These are phyloP conservation scores for Caenorhabditis sp. DNA, from an alignment of 2,888 invertebrate genomes.

Conservation along the genomic window DNA sequence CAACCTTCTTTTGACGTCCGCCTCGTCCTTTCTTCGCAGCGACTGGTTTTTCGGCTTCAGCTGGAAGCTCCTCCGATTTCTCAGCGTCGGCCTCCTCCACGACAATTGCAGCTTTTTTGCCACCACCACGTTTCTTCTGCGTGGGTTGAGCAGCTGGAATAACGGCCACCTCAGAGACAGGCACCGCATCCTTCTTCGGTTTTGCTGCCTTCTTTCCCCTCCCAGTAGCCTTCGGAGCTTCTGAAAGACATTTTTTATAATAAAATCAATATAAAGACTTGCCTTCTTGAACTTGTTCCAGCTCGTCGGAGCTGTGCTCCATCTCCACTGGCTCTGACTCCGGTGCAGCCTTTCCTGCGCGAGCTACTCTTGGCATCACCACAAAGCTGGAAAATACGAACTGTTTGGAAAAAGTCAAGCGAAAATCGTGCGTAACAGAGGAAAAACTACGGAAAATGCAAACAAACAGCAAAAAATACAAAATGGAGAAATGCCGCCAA, in stretches of 20 bases:
- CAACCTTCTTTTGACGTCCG: not conserved
- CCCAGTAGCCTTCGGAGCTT: not conserved
- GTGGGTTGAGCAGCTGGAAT: not conserved
- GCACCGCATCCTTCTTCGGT: not conserved
- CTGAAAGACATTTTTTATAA: not conserved
- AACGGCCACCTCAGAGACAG: not conserved
- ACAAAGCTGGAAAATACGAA: slow-evolving; percentile 4
- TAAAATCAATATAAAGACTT: too few species aligned
- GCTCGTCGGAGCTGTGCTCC: not conserved
- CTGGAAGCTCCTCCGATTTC: not conserved
- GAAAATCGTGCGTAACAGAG: not conserved
- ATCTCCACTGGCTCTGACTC: not conserved
- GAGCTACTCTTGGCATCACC: slow-evolving; percentile 19
- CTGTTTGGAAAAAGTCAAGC: not conserved
- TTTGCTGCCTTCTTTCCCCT: slow-evolving; percentile 5
- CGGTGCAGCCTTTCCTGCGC: slow-evolving; percentile 10
- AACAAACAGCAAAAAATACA: not conserved
- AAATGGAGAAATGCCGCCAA: not conserved
- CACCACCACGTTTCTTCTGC: not conserved
- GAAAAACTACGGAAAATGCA: not conserved
- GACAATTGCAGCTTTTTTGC: not conserved
- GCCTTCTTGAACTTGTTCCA: not conserved
- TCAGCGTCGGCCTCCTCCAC: not conserved
- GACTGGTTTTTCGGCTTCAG: not conserved
- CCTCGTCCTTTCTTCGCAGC: not conserved